These are phyloP conservation scores for Brachionus koreanus DNA, from an alignment of 1,140 invertebrate genomes.

Conservation along the genomic window DNA sequence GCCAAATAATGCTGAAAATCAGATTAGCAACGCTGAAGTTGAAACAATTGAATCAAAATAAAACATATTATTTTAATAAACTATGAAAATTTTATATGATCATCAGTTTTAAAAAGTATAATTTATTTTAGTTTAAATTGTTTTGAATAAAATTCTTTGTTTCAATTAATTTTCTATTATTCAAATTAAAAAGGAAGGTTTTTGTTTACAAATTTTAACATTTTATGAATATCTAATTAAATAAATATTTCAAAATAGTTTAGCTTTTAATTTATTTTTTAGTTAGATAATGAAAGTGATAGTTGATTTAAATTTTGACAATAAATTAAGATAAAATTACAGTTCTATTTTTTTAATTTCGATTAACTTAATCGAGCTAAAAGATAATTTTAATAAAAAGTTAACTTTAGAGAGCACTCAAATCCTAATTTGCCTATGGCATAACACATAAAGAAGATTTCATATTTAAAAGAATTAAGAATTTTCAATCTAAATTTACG, in stretches of 20 bases:
- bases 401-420: no score
- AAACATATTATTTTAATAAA: not conserved
- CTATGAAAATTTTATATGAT: not conserved
- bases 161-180: not conserved
- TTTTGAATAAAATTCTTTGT: not conserved
- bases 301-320: no score
- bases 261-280: not conserved
- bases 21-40: not conserved
- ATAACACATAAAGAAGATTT: no score
- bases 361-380: no score
- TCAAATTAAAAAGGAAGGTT: not conserved
- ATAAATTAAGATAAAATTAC: no score
- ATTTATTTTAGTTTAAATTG: not conserved
- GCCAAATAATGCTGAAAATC: not conserved
- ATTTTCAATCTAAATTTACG: no score
- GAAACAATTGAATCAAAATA: not conserved
- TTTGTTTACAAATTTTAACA: no score
- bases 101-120: not conserved
- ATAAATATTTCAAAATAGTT: not conserved
- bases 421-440: no score
- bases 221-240: no score
- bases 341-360: no score
- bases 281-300: not conserved
- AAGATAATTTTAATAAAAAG: no score
- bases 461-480: no score